Conservation (phyloP, 2,888 invertebrate genomes). For the Aleiodes testaceus region DNA sequence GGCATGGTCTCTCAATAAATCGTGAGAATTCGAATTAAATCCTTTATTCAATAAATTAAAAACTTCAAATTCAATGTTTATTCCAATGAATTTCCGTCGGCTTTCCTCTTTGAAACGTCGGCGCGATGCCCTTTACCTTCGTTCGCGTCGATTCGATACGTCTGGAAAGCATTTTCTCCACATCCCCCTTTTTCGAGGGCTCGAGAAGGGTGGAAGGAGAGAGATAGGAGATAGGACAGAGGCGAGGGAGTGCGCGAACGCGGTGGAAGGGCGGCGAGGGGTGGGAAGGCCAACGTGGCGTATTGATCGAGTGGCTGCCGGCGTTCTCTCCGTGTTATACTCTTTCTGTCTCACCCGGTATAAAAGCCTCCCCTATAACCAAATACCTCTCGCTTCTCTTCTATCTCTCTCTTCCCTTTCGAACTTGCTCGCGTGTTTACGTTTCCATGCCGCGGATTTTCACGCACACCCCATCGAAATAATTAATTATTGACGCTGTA, state of each 20-base stretch:
- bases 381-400: constrained; percentile 17
- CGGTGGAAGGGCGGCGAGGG: constrained; percentile 52
- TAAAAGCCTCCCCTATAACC: constrained; percentile 50
- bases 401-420: constrained; percentile 24
- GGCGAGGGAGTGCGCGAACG: constrained; percentile 40
- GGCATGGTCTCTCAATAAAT: too few species aligned
- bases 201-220: constrained; percentile 32
- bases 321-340: constrained; percentile 42
- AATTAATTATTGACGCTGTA: constrained; percentile 39
- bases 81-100: background rate
- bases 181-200: constrained; percentile 43
- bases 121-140: constrained; percentile 55
- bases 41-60: background rate
- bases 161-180: constrained; percentile 58
- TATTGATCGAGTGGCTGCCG: constrained; percentile 73
- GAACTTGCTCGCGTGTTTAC: constrained; percentile 46
- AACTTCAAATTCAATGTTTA: background rate
- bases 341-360: constrained; percentile 61
- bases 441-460: constrained; percentile 44
- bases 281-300: constrained; percentile 70
- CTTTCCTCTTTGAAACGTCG: constrained; percentile 22
- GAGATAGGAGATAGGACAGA: constrained; percentile 30
- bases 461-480: constrained; percentile 39
- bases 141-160: constrained; percentile 61
- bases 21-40: too few species aligned